A percentile compares a stretch with the other conserved stretches of the same genome.
Evolutionary conservation across 2,888 invertebrate genomes (phyloP).

Genomic region (Dryococelus australis): DNA sequence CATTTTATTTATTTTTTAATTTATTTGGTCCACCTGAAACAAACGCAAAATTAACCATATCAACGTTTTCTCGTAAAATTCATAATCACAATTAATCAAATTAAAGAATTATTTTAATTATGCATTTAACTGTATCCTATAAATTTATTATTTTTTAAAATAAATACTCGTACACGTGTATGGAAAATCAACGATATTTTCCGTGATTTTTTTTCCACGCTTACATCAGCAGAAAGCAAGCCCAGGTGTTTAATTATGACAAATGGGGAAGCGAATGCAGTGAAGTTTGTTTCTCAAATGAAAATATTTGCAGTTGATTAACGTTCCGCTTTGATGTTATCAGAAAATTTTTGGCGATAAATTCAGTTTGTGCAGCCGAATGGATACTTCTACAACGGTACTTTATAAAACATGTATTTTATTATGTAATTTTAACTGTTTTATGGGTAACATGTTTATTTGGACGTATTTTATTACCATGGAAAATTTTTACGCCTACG

Average conservation of each 20-base stretch:
- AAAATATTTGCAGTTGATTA: not conserved
- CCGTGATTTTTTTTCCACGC: not conserved
- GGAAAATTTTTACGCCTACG: too few relatives aligned
- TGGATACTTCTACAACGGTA: not conserved
- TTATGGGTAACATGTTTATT: too few relatives aligned
- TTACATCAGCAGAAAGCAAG: not conserved
- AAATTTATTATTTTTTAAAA: not conserved
- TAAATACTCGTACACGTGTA: not conserved
- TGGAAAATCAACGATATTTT: not conserved
- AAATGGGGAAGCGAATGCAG: not conserved
- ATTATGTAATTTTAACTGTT: too few relatives aligned
- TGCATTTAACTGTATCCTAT: not conserved
- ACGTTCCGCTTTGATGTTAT: not conserved
- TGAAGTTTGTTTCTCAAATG: not conserved
- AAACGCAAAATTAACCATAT: too few relatives aligned
- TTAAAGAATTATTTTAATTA: not conserved
- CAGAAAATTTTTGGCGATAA: not conserved
- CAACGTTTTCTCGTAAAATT: too few relatives aligned
- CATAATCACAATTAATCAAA: not conserved
- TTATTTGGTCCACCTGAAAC: too few relatives aligned
- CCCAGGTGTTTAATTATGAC: not conserved
- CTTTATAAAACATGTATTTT: not conserved
- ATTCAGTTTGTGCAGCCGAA: not conserved
- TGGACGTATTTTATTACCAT: too few relatives aligned
- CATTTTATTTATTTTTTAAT: too few relatives aligned